A percentile compares a stretch with the other conserved stretches of the same genome.
Conservation (phyloP, 64 coral and sea anemone genomes). For the Montipora cactus region DNA sequence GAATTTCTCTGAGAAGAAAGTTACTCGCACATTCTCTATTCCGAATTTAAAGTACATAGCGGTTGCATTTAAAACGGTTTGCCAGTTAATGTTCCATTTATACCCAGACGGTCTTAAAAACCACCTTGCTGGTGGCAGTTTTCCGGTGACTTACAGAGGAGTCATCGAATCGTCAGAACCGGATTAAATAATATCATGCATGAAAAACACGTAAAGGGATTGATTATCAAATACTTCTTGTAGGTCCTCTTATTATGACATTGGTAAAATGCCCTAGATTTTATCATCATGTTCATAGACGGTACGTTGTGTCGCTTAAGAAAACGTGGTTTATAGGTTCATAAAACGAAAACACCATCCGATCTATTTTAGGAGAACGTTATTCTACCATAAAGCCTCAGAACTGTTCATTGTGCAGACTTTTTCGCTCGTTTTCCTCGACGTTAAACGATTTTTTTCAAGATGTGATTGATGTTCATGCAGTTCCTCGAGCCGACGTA, state of each 20-base stretch:
- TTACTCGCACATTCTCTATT: not conserved
- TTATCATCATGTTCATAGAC: too few species aligned
- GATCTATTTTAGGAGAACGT: not conserved
- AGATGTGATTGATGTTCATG: too few species aligned
- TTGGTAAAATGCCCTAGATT: too few species aligned
- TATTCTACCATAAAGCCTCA: not conserved
- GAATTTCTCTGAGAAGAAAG: not conserved
- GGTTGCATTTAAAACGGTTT: not conserved
- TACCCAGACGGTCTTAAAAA: not conserved
- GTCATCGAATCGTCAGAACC: not conserved
- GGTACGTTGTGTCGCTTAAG: too few species aligned
- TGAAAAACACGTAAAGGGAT: not conserved
- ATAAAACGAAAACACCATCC: not conserved
- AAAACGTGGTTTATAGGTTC: not conserved
- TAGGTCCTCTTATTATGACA: too few species aligned
- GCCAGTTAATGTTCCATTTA: not conserved
- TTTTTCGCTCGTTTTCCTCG: not conserved
- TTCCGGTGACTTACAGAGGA: not conserved
- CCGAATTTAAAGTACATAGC: not conserved
- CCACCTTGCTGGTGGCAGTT: slow-evolving; percentile 6
- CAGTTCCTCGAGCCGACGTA: too few species aligned
- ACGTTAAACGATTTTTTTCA: too few species aligned
- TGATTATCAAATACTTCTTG: not conserved
- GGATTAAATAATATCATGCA: not conserved
- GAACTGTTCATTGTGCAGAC: not conserved